phyloP scores from a whole-genome alignment of 2,888 invertebrate species.

The Brachycybe producta region DNA sequence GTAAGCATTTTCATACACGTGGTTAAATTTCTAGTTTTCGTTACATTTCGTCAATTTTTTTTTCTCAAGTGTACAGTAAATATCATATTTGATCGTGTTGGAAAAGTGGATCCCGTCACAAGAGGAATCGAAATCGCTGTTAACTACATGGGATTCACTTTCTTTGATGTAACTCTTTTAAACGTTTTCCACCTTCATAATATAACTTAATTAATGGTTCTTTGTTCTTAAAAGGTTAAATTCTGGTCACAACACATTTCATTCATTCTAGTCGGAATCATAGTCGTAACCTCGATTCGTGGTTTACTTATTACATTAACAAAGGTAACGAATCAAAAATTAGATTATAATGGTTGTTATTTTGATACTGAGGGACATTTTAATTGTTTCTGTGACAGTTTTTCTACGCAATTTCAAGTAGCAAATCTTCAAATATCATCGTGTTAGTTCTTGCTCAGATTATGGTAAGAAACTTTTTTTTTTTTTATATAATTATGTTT shows the following conservation, averaged over 20 bases:
- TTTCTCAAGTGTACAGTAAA: constrained; percentile 80
- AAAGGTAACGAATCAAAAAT: too few relatives aligned
- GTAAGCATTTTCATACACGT: constrained; percentile 44
- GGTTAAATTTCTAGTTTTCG: not conserved
- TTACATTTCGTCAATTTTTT: constrained; percentile 14
- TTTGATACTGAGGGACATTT: constrained; percentile 12
- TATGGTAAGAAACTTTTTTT: constrained; percentile 50
- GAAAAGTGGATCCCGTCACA: constrained; percentile 96
- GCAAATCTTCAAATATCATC: constrained; percentile 95
- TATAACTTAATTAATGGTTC: not conserved
- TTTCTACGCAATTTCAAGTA: constrained; percentile 97
- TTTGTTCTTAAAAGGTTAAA: constrained; percentile 32
- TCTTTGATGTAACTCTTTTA: constrained; percentile 42
- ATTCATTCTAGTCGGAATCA: constrained; percentile 90
- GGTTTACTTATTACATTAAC: constrained; percentile 91
- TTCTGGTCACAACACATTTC: constrained; percentile 99
- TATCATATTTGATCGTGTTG: constrained; percentile 96
- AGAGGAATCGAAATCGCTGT: constrained; percentile 91
- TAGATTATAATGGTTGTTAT: too few relatives aligned
- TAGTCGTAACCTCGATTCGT: constrained; percentile 92
- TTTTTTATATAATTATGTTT: too few relatives aligned
- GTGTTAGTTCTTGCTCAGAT: constrained; percentile 93
- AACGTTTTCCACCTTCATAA: constrained; percentile 7
- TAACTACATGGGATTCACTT: constrained; percentile 86
- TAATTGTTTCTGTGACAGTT: constrained; percentile 52